Base-by-base conservation (phyloP, 2,797 vertebrate genomes). In the Fringilla coelebs region DNA sequence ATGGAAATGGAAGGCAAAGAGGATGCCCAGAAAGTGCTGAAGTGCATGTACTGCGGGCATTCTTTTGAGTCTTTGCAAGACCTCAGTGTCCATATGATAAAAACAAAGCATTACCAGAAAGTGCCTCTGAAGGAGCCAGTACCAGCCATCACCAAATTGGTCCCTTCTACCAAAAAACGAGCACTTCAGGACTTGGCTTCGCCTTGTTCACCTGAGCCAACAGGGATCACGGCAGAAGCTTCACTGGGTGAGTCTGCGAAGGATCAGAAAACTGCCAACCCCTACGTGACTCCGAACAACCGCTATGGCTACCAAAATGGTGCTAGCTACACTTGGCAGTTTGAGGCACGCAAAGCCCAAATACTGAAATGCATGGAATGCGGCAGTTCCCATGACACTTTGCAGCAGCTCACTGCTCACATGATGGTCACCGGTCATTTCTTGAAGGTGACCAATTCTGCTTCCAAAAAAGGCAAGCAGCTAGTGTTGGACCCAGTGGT, bases 71-170 rank as follows among this genome's bases (percentile, higher is more conserved):
- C 99, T 76, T 95, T 99, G 97, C 99, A 99, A 97, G 99, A 99
- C 97, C 98, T 99, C 67, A 99, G 99, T 3, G 99, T 99, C 90
- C 99, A 99, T 97, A 99, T 99, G 99, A 99, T 99, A 96, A 99
- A 99, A 99, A 99, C 99, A 87, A 99, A 99, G 98, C 99, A 99
- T 98, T 99, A 99, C 99, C 99, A 99, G 98, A 99, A 99, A 99
- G 99, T 99, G 99, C 99, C 99, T 99, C 99, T 99, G 95, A 99
- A 99, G 98, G 99, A 99, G 98, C 99, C 99, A 66, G 99, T 99
- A 98, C 98, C 99, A 90, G 98, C 99, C 92, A 98, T 99, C 94
- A 97, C 99, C 92, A 99, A 99, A 95, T 98, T 99, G 97, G 98
- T 99, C 85, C 99, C 99, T 90, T 98, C 99, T 91, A 99, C 98